Percentiles rank a stretch among this genome's conserved stretches.
Evolutionary conservation across 1,140 invertebrate genomes (phyloP).

Genomic region (Pogonomyrmex barbatus): DNA sequence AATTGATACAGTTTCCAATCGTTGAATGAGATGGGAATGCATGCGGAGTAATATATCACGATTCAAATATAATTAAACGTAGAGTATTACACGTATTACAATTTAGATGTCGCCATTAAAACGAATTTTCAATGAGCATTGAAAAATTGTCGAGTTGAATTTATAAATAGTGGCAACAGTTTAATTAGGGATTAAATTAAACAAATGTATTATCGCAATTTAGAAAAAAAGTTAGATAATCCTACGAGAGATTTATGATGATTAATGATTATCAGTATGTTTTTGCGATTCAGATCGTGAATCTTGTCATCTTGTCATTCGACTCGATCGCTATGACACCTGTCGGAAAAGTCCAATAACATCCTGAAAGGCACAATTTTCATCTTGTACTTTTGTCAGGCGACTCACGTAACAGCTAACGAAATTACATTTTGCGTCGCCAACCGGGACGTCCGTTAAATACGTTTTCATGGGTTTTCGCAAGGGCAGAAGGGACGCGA

Average conservation of each 20-base stretch:
- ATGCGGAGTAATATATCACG: not conserved
- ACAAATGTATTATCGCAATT: not conserved
- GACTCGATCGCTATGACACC: constrained; percentile 59
- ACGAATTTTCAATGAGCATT: not conserved
- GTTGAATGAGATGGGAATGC: not conserved
- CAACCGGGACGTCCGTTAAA: constrained; percentile 70
- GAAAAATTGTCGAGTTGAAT: not conserved
- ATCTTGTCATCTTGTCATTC: constrained; percentile 39
- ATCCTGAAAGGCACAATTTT: constrained; percentile 60
- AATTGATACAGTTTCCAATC: not conserved
- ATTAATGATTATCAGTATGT: constrained; percentile 28
- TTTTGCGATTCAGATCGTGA: constrained; percentile 2
- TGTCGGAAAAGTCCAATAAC: constrained; percentile 67
- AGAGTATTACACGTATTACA: not conserved
- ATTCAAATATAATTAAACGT: not conserved
- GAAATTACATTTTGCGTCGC: constrained; percentile 75
- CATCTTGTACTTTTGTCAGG: constrained; percentile 71
- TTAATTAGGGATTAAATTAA: not conserved
- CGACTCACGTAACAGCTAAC: constrained; percentile 73
- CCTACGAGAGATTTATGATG: not conserved
- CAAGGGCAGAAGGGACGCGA: constrained; percentile 12
- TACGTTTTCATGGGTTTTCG: constrained; percentile 71
- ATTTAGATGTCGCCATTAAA: not conserved
- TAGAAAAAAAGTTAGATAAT: not conserved
- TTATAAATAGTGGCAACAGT: not conserved